phyloP scores from a whole-genome alignment of 2,113 vertebrate species.

The Oceanodroma tethys region DNA sequence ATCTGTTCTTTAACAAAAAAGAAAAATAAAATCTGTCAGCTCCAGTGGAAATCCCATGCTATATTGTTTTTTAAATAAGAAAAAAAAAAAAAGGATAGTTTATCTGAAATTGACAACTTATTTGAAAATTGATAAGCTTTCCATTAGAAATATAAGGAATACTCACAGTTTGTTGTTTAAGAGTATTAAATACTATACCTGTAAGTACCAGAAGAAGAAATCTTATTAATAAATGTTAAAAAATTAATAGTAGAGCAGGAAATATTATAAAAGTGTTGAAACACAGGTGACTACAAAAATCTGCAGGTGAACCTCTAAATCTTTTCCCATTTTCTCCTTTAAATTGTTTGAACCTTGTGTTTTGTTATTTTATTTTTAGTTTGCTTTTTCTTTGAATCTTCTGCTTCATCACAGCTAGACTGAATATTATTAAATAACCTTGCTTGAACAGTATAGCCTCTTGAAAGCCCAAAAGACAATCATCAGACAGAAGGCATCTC shows the following conservation, averaged over 20 bases:
- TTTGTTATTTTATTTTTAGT: neutral
- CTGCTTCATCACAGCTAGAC: neutral
- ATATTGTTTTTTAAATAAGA: neutral
- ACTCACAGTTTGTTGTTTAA: neutral
- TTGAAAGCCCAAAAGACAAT: neutral
- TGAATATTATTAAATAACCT: neutral
- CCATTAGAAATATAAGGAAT: neutral
- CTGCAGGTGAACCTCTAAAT: neutral
- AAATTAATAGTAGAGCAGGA: neutral
- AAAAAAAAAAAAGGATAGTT: neutral
- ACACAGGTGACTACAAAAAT: neutral
- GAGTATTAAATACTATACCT: neutral
- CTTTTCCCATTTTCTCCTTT: neutral
- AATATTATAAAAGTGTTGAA: neutral
- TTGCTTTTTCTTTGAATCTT: neutral
- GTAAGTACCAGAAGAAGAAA: neutral
- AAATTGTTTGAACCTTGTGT: neutral
- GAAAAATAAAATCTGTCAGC: neutral
- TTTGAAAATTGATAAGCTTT: neutral
- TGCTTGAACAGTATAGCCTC: neutral
- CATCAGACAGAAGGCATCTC: neutral
- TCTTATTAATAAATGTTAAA: neutral
- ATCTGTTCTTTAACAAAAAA: neutral
- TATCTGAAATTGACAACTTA: neutral
- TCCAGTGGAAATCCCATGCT: neutral